Percentiles rank a stretch among this genome's conserved stretches.
Evolutionary conservation across 1,140 invertebrate genomes (phyloP).

Genomic region (Nomia melanderi): DNA sequence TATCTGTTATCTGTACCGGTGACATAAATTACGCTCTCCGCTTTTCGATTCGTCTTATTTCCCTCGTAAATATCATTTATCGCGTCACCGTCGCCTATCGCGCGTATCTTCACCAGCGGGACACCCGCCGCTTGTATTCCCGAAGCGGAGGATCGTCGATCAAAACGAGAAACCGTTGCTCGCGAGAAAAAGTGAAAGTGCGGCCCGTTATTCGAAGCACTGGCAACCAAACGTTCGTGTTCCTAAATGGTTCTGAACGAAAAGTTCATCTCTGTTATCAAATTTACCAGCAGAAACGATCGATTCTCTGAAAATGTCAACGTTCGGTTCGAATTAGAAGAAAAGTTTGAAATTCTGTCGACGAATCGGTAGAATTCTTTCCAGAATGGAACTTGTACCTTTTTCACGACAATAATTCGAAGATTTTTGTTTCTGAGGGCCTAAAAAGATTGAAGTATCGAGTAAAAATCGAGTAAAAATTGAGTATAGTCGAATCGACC

Average conservation of each 20-base stretch:
- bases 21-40: constrained; percentile 30
- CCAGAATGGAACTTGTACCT: too few species aligned
- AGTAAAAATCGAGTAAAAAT: too few species aligned
- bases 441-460: too few species aligned
- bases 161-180: neutral
- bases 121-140: neutral
- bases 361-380: too few species aligned
- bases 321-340: too few species aligned
- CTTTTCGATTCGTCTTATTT: neutral
- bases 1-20: neutral
- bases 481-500: too few species aligned
- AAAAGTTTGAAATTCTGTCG: too few species aligned
- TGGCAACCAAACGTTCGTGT: too few species aligned
- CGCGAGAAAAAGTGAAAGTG: neutral
- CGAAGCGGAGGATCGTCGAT: neutral
- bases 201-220: neutral
- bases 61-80: neutral
- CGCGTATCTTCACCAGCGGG: neutral
- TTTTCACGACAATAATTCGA: too few species aligned
- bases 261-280: neutral
- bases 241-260: neutral
- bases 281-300: too few species aligned
- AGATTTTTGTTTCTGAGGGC: too few species aligned
- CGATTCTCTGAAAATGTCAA: too few species aligned
- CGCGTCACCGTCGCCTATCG: neutral